Percentiles rank a stretch among this genome's conserved stretches.
phyloP scores from a whole-genome alignment of 1,140 invertebrate species.

The Bradysia coprophila region DNA sequence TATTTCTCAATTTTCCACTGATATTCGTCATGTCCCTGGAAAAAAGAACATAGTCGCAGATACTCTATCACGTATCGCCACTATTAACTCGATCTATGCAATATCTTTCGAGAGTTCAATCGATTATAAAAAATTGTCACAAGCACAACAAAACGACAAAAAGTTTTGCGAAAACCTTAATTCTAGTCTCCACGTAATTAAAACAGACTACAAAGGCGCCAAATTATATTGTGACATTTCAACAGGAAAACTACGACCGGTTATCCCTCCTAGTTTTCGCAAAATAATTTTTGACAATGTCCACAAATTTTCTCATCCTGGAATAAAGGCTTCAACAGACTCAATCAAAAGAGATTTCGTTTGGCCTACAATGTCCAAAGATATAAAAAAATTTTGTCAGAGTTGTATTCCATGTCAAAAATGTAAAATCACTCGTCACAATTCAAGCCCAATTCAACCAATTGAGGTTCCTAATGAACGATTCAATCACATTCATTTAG shows the following conservation, averaged over 20 bases:
- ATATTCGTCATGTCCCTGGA: constrained; percentile 14
- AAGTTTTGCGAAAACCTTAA: neutral
- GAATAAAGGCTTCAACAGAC: constrained; percentile 6
- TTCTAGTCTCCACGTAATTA: constrained; percentile 7
- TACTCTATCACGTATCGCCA: constrained; percentile 8
- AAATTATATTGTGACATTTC: constrained; percentile 8
- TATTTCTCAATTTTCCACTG: constrained; percentile 11
- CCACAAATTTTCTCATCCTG: constrained; percentile 12
- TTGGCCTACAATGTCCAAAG: constrained; percentile 14
- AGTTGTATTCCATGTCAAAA: constrained; percentile 13
- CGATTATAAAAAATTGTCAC: neutral
- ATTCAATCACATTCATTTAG: constrained; percentile 15
- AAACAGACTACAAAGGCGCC: neutral
- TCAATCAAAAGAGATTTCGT: constrained; percentile 9
- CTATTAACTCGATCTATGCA: neutral
- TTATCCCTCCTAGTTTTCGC: constrained; percentile 9
- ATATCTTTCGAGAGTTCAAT: neutral
- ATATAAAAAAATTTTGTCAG: constrained; percentile 2
- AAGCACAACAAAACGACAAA: neutral
- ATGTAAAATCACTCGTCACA: constrained; percentile 10
- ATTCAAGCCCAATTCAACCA: neutral
- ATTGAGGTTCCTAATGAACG: constrained; percentile 1
- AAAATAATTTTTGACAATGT: constrained; percentile 9
- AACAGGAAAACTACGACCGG: constrained; percentile 9
- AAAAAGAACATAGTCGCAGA: constrained; percentile 10